Evolutionary conservation across 2,113 vertebrate species (phyloP).

Genomic region (Oryzias celebensis): DNA sequence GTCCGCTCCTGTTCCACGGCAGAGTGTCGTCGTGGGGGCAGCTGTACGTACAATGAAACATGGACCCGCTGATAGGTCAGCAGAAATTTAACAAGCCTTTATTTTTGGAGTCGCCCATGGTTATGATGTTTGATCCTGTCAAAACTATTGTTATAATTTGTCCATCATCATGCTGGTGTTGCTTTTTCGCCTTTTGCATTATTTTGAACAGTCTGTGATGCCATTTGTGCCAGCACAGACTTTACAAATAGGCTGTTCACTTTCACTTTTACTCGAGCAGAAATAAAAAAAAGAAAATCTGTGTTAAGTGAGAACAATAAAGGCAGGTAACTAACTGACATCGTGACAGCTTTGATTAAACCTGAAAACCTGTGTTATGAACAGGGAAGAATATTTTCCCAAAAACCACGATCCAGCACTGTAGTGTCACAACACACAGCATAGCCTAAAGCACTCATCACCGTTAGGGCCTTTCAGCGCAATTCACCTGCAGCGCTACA

Average conservation of each 20-base stretch:
- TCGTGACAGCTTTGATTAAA: no score
- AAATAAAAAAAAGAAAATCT: no score
- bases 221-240: no score
- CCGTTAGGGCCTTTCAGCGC: conserved; percentile 14
- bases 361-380: background rate
- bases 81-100: background rate
- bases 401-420: background rate
- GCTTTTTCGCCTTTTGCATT: no score
- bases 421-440: background rate
- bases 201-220: no score
- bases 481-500: conserved; percentile 4
- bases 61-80: background rate
- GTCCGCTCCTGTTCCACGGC: conserved; percentile 63
- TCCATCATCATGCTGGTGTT: no score
- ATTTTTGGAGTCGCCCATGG: background rate
- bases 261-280: no score
- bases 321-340: no score
- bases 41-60: conserved; percentile 7
- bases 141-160: background rate
- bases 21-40: conserved; percentile 15
- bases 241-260: no score
- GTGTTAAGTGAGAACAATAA: no score
- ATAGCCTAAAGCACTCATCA: background rate
- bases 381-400: background rate
- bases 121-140: background rate